phyloP scores from a whole-genome alignment of 1,140 invertebrate species.

The Panonychus citri region DNA sequence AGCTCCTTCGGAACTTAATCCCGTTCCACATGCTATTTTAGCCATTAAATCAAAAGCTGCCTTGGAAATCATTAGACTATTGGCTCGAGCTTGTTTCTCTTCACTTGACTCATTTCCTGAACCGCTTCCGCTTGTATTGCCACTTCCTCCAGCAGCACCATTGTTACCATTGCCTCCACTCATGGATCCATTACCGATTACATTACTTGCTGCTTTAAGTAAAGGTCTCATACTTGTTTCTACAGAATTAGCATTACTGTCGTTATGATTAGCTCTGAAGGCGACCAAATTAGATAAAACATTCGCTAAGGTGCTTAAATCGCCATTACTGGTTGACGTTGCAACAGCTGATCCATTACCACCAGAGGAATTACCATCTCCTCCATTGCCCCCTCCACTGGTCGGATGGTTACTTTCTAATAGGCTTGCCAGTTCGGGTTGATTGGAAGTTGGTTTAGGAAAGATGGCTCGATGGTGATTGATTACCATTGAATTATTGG shows the following conservation, averaged over 20 bases:
- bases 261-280: not conserved
- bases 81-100: conserved; percentile 34
- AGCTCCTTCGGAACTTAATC: conserved; percentile 1
- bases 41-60: conserved; percentile 46
- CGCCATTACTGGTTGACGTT: conserved; percentile 15
- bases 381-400: not conserved
- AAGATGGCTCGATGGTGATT: not conserved
- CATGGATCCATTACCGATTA: not conserved
- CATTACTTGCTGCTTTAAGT: not conserved
- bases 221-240: not conserved
- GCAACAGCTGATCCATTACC: conserved; percentile 4
- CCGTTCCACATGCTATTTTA: conserved; percentile 25
- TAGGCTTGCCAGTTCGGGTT: not conserved
- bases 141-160: not conserved
- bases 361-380: not conserved
- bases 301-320: conserved; percentile 28
- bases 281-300: conserved; percentile 29
- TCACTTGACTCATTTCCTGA: not conserved
- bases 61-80: conserved; percentile 34
- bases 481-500: not conserved
- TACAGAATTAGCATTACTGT: not conserved
- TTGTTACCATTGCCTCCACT: not conserved
- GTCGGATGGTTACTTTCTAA: not conserved
- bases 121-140: not conserved
- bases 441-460: not conserved